Percentiles rank a stretch among this genome's conserved stretches.
phyloP scores from a whole-genome alignment of 2,797 vertebrate genomes.

The Hapalemur alaotrensis region DNA sequence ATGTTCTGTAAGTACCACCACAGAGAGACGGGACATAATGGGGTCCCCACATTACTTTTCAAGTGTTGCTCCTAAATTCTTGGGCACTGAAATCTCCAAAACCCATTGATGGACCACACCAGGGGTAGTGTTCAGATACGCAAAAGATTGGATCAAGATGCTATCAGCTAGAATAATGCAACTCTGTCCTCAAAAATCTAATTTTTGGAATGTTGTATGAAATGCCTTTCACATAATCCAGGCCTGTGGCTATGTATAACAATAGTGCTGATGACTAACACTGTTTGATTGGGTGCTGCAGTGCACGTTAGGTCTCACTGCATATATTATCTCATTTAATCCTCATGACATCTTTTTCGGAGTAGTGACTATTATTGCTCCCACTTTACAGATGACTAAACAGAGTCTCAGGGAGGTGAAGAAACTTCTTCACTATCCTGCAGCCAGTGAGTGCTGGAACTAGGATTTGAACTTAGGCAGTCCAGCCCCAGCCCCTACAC shows the following conservation, averaged over 20 bases:
- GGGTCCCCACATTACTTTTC: background rate
- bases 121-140: background rate
- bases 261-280: background rate
- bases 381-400: background rate
- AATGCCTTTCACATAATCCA: background rate
- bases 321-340: background rate
- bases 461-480: background rate
- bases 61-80: background rate
- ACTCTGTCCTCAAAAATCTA: background rate
- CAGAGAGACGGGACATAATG: accelerated
- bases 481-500: no score
- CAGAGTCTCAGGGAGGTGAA: background rate
- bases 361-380: background rate
- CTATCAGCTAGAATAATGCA: background rate
- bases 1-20: slow-evolving; percentile 91
- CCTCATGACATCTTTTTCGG: background rate
- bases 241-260: background rate
- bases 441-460: background rate
- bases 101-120: background rate
- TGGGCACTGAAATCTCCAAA: background rate
- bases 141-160: background rate
- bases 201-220: background rate
- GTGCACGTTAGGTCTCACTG: background rate
- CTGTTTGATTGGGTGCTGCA: background rate
- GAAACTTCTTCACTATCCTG: background rate